These are phyloP conservation scores for Varecia variegata DNA, from an alignment of 2,797 vertebrate genomes.

Conservation along the genomic window DNA sequence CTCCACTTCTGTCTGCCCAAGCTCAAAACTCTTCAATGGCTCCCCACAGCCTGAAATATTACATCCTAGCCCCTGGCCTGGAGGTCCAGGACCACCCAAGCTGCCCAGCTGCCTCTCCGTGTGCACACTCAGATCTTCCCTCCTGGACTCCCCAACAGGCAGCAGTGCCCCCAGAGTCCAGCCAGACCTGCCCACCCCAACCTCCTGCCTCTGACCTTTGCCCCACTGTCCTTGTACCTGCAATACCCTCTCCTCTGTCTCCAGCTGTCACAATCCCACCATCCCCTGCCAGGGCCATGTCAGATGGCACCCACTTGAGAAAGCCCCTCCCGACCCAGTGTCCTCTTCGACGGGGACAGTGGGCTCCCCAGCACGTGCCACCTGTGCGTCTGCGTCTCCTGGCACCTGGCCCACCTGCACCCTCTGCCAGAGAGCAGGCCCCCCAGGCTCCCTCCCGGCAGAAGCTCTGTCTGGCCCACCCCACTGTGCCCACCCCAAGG, in stretches of 20 bases:
- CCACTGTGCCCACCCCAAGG: not conserved
- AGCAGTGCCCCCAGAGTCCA: not conserved
- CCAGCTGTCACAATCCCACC: not conserved
- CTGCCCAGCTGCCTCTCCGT: not conserved
- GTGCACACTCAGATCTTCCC: not conserved
- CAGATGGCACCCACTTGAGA: not conserved
- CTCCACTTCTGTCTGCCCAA: not conserved
- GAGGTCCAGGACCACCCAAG: not conserved
- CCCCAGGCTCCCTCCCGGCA: not conserved
- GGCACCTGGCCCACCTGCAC: not conserved
- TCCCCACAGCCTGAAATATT: not conserved
- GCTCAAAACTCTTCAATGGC: not conserved
- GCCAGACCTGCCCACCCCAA: not conserved
- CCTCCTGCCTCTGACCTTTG: not conserved
- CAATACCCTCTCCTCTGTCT: not conserved
- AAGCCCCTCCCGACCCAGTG: not conserved
- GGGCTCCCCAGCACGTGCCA: not conserved
- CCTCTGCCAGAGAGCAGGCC: fast-evolving
- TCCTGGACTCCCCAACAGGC: not conserved
- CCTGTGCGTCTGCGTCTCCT: too few relatives aligned
- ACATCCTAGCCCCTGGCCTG: not conserved
- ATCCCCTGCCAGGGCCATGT: fast-evolving
- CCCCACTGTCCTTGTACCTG: not conserved
- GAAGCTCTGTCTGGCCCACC: not conserved
- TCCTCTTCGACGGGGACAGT: not conserved